These are phyloP conservation scores for Dicyrtoma fusca DNA, from an alignment of 2,888 invertebrate genomes.

Conservation along the genomic window DNA sequence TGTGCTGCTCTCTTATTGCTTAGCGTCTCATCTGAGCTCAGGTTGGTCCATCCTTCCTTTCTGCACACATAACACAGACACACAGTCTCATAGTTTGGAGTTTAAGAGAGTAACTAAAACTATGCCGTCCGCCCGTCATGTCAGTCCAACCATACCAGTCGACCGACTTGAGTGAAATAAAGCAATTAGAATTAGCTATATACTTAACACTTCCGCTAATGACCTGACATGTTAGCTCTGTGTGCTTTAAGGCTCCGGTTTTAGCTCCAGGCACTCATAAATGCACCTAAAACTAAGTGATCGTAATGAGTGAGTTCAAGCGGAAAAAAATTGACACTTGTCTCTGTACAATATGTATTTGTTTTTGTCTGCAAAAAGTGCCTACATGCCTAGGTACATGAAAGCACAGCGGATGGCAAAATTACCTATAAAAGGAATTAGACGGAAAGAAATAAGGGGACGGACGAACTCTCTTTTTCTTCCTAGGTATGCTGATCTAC, in stretches of 20 bases:
- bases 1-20: no score
- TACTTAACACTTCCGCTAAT: conserved; percentile 22
- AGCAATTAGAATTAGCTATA: conserved; percentile 13
- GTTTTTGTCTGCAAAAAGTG: not conserved
- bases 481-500: no score
- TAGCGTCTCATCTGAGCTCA: not conserved
- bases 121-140: not conserved
- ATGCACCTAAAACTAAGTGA: conserved; percentile 29
- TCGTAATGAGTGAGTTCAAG: conserved; percentile 19
- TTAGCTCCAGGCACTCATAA: not conserved
- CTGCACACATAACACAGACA: not conserved
- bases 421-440: no score
- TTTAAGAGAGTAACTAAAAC: no score
- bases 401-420: no score
- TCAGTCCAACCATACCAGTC: not conserved
- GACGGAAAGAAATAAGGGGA: no score
- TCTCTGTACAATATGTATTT: not conserved
- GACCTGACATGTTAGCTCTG: conserved; percentile 26
- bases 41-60: not conserved
- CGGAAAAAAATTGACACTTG: conserved; percentile 6
- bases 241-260: not conserved
- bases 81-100: no score
- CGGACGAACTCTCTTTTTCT: no score
- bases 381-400: no score
- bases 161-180: conserved; percentile 6